Evolutionary conservation across 2,797 vertebrate genomes (phyloP).

Genomic region (Linurgus olivaceus): DNA sequence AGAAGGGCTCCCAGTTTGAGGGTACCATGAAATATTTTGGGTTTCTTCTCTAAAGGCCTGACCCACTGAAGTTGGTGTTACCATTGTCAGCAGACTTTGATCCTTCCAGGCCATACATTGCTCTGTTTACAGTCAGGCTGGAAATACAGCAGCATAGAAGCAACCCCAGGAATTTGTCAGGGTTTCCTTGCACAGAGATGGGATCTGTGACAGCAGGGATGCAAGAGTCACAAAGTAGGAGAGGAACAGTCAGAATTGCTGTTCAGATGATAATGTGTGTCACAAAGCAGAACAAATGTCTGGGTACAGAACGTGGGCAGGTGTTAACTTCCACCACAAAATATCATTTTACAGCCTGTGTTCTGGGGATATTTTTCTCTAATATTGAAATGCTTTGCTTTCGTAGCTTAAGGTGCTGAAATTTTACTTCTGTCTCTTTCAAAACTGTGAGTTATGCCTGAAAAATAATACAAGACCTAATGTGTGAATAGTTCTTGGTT

Average conservation of each 20-base stretch:
- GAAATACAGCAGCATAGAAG: neutral
- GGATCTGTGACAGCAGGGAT: neutral
- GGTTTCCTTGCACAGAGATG: neutral
- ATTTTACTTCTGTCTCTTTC: neutral
- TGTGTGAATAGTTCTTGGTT: neutral
- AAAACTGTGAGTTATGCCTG: neutral
- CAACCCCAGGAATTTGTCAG: neutral
- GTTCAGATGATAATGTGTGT: neutral
- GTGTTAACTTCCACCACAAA: neutral
- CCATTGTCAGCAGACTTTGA: neutral
- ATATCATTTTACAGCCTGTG: neutral
- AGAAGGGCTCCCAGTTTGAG: neutral
- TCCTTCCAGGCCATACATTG: fast-evolving
- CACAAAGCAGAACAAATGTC: neutral
- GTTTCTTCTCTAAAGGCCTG: neutral
- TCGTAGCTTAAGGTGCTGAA: neutral
- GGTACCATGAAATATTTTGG: neutral
- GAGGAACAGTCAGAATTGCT: neutral
- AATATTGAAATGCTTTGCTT: neutral
- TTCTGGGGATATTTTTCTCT: neutral
- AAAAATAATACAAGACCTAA: neutral
- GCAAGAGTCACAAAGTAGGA: neutral
- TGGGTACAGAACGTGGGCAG: neutral
- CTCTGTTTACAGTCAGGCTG: neutral
- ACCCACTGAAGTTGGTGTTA: neutral